Base-by-base conservation (phyloP, 2,888 invertebrate species). In the Calameuta idolon region DNA sequence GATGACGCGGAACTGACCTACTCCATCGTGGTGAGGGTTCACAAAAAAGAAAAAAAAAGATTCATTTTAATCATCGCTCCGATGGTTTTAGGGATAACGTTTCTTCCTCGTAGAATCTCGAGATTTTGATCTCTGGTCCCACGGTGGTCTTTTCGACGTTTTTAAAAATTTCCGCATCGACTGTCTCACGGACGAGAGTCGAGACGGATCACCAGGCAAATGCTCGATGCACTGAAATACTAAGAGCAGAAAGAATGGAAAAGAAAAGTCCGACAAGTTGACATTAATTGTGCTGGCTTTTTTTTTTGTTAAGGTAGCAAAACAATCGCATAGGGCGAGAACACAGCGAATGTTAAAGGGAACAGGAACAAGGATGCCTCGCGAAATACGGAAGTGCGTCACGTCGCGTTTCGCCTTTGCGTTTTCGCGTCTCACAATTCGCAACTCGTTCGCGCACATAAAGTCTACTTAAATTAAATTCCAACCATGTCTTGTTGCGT, bases 401-500 rank as follows among this genome's bases (percentile, higher is more conserved):
- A 31, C 71, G 69, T 69, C 69, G 30, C 1, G 12, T 33, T 55
- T 23, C 9, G 23, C 55, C 23, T 23, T 55, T 55, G 31, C 15
- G 71, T 11, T 69, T 69, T 33, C 11, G 30, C 69, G n/a, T 33
- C 31, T 69, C 69, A 33, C 69, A 33, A 33, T 33, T 30, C 69
- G 31, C 35, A 75, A 79, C 78, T 79, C 73, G 40, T 34, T 31
- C 12, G 35, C 75, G 69, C 75, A 75, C 79, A 79, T 77, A 79
- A 83, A 83, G 83, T 82, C 85, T 83, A 85, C 86, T 88, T 85
- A 86, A 86, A 88, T 88, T 86, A 85, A 87, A 86, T 89, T 88
- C 83, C 85, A 86, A 87, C 88, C 85, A 86, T 89, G 87, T 88
- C 88, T 86, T 86, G 88, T 84, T 85, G 85, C 83, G 86, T 83